A percentile compares a stretch with the other conserved stretches of the same genome.
Conservation (phyloP, 2,113 vertebrate species). For the Phalacrocorax carbo region DNA sequence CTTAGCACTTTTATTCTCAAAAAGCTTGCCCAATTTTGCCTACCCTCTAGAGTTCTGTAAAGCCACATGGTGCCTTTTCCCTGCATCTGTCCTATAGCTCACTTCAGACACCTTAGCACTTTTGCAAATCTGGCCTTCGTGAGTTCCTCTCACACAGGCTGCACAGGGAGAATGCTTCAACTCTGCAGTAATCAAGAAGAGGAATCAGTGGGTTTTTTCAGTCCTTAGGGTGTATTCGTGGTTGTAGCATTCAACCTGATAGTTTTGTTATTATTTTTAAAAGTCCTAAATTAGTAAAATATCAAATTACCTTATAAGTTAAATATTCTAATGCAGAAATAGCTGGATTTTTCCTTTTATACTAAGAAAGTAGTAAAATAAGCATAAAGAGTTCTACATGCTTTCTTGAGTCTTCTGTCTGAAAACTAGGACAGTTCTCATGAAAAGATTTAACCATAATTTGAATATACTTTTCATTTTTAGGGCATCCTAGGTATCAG, state of each 20-base stretch:
- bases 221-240: background rate
- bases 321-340: background rate
- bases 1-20: background rate
- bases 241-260: background rate
- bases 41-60: background rate
- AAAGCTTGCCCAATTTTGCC: background rate
- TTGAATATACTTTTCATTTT: constrained; percentile 43
- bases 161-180: background rate
- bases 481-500: constrained; percentile 89
- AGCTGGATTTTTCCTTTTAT: background rate
- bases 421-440: background rate
- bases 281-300: background rate
- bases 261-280: background rate
- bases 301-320: background rate
- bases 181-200: background rate
- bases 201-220: rapidly evolving
- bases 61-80: background rate
- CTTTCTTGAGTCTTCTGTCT: background rate
- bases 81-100: background rate
- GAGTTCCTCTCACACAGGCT: background rate
- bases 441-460: background rate
- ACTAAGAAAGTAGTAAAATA: background rate
- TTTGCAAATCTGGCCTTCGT: background rate
- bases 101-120: background rate
- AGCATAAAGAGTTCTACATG: background rate